Conservation (phyloP, 2,113 vertebrate species). For the Globicephala melas region DNA sequence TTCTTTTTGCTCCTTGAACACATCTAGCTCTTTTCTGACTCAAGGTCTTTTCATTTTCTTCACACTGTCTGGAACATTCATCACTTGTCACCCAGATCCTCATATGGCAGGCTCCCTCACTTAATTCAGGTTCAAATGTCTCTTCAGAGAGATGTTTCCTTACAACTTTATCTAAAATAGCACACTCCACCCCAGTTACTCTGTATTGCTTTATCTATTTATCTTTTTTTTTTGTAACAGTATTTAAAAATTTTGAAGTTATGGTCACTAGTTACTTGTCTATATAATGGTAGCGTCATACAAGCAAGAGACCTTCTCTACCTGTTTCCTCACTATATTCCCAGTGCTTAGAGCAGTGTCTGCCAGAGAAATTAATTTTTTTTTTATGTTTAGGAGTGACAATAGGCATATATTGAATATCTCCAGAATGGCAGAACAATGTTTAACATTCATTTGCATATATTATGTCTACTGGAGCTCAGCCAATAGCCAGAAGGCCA, state of each 20-base stretch:
- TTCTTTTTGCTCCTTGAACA: background rate
- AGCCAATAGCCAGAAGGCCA: background rate
- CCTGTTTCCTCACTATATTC: background rate
- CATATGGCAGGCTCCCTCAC: background rate
- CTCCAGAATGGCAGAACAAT: background rate
- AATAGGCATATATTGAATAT: background rate
- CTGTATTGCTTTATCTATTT: background rate
- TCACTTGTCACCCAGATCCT: background rate
- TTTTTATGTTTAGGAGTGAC: background rate
- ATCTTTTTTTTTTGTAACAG: background rate
- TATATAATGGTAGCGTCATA: background rate
- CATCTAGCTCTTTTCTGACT: background rate
- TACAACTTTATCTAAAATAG: background rate
- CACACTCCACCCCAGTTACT: background rate
- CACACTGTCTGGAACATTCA: background rate
- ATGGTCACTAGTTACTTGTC: background rate
- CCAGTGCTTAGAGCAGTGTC: background rate
- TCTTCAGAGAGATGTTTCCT: background rate
- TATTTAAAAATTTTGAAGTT: background rate
- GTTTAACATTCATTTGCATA: background rate
- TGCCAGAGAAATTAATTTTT: background rate
- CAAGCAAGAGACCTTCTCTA: background rate
- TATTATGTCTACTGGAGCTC: background rate
- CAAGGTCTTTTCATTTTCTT: background rate
- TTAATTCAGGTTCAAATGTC: background rate